These are phyloP conservation scores for Sus cebifrons DNA, from an alignment of 2,797 vertebrate species.

Conservation along the genomic window DNA sequence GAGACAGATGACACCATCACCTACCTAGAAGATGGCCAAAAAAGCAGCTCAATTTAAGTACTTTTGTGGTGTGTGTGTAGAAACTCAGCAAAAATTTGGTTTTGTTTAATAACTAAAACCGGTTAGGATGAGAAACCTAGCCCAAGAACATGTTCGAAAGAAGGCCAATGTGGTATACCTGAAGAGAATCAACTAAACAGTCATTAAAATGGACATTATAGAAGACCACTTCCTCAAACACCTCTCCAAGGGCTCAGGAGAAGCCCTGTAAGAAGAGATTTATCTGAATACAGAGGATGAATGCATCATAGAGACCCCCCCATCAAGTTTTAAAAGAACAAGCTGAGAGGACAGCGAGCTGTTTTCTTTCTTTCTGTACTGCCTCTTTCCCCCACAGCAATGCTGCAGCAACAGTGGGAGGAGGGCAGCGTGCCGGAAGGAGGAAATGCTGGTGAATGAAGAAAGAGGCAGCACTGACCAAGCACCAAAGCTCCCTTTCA, in stretches of 20 bases:
- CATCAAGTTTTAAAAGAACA: constrained; percentile 7
- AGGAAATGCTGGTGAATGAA: not conserved
- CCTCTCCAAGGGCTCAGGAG: not conserved
- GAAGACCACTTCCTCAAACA: not conserved
- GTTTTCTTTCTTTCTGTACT: not conserved
- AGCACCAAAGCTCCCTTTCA: constrained; percentile 56
- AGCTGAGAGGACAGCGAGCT: not conserved
- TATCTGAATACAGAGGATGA: constrained; percentile 3
- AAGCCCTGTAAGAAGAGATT: not conserved
- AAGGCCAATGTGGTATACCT: not conserved
- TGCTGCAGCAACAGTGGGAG: not conserved
- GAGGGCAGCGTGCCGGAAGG: not conserved
- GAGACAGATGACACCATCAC: not conserved
- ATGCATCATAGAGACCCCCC: not conserved
- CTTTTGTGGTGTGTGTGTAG: not conserved
- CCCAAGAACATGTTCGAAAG: not conserved
- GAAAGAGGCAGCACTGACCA: not conserved
- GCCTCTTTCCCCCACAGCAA: not conserved
- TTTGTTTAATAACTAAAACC: not conserved
- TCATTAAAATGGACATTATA: not conserved
- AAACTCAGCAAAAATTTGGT: not conserved
- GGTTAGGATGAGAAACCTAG: not conserved
- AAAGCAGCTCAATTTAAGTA: not conserved
- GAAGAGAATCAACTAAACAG: constrained; percentile 12
- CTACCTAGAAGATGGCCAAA: not conserved